Evolutionary conservation across 2,888 invertebrate species (phyloP).

Genomic region (Amitus sp.): DNA sequence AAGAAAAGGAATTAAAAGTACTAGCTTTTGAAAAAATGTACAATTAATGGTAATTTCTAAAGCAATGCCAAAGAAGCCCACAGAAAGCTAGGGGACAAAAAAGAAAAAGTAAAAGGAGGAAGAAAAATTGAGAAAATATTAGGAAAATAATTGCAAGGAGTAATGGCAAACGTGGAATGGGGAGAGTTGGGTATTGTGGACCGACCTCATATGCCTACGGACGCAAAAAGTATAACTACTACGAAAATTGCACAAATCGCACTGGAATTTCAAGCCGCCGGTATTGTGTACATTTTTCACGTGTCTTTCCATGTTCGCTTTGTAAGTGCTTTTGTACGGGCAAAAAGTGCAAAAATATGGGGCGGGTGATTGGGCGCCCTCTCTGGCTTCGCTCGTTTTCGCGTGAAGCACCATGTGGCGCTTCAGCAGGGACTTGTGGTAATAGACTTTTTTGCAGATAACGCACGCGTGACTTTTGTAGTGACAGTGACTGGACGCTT

Average conservation of each 20-base stretch:
- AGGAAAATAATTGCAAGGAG: too few species aligned
- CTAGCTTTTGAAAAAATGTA: too few species aligned
- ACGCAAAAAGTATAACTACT: slow-evolving; percentile 60
- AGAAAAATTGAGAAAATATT: too few species aligned
- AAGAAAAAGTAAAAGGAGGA: too few species aligned
- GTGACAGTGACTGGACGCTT: too few species aligned
- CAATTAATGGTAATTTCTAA: too few species aligned
- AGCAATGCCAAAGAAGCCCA: too few species aligned
- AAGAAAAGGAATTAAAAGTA: too few species aligned
- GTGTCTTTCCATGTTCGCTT: slow-evolving; percentile 63
- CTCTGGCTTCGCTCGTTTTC: slow-evolving; percentile 36
- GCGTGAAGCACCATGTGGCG: slow-evolving; percentile 51
- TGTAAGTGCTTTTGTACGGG: slow-evolving; percentile 58
- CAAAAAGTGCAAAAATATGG: slow-evolving; percentile 60
- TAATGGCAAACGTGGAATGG: too few species aligned
- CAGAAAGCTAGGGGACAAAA: too few species aligned
- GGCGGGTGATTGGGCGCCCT: slow-evolving; percentile 47
- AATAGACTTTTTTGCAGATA: slow-evolving; percentile 51
- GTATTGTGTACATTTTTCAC: slow-evolving; percentile 56
- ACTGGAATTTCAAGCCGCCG: slow-evolving; percentile 48
- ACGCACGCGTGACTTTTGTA: slow-evolving; percentile 48
- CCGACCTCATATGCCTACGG: slow-evolving; percentile 56
- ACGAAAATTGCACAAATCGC: slow-evolving; percentile 55
- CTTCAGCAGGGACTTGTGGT: slow-evolving; percentile 45
- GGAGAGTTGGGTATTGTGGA: slow-evolving; percentile 42